Conservation (phyloP, 2,888 invertebrate species). For the Malthinus flaveolus region DNA sequence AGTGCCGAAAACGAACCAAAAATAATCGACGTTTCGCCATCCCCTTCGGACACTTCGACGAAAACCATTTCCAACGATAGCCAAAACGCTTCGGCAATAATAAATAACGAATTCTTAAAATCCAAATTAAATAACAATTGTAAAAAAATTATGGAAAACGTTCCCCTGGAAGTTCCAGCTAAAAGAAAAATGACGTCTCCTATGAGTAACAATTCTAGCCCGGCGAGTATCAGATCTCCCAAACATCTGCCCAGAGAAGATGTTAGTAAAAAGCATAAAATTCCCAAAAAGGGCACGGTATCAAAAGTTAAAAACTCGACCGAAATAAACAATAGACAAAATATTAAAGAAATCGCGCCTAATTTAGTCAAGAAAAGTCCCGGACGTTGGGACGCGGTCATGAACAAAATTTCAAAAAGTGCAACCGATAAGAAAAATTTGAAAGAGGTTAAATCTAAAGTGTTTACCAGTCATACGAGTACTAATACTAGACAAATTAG, state of each 20-base stretch:
- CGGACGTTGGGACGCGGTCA: conserved; percentile 82
- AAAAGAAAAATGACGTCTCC: conserved; percentile 47
- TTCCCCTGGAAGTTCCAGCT: conserved; percentile 35
- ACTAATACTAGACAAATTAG: conserved; percentile 25
- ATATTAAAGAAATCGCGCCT: conserved; percentile 59
- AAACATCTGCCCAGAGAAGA: conserved; percentile 53
- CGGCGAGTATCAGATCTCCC: conserved; percentile 45
- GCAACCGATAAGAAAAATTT: conserved; percentile 70
- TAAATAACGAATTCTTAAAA: conserved; percentile 4
- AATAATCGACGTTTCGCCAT: conserved; percentile 61
- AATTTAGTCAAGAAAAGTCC: conserved; percentile 58
- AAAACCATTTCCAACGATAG: conserved; percentile 61
- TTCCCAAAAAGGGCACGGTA: conserved; percentile 76
- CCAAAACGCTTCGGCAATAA: conserved; percentile 44
- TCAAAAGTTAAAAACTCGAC: conserved; percentile 78
- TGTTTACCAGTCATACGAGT: conserved; percentile 42
- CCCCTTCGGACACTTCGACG: conserved; percentile 64
- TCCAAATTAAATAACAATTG: conserved; percentile 10
- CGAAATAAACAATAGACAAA: conserved; percentile 57
- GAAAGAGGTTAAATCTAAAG: conserved; percentile 88
- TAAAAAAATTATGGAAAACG: conserved; percentile 20
- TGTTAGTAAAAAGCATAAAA: conserved; percentile 71
- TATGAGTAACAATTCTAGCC: conserved; percentile 43
- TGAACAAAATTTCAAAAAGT: conserved; percentile 78
- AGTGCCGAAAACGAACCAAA: conserved; percentile 34